phyloP scores from a whole-genome alignment of 2,888 invertebrate genomes.

The Melieria picta region DNA sequence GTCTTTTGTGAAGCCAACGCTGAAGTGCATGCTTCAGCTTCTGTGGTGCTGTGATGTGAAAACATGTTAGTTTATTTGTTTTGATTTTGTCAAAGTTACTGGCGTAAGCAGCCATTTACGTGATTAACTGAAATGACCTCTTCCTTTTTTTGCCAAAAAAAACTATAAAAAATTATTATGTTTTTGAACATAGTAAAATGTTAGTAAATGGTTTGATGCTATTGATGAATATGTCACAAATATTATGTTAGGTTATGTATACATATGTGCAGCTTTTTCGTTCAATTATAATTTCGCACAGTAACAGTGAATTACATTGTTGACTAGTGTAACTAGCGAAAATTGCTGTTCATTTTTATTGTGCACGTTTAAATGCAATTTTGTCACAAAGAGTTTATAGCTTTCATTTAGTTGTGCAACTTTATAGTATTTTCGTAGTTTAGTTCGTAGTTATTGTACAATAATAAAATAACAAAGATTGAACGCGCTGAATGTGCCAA shows the following conservation, averaged over 20 bases:
- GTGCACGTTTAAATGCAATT: conserved; percentile 15
- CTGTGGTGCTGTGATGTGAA: conserved; percentile 26
- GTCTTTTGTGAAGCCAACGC: not conserved
- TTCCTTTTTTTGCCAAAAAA: too few species aligned
- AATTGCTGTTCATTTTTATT: not conserved
- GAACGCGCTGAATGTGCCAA: too few species aligned
- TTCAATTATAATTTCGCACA: too few species aligned
- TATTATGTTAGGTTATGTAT: too few species aligned
- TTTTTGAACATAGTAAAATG: too few species aligned
- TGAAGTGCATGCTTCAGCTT: not conserved
- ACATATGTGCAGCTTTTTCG: too few species aligned
- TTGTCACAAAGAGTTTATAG: conserved; percentile 38
- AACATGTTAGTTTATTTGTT: conserved; percentile 13
- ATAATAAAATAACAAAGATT: too few species aligned
- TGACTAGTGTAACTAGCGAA: too few species aligned
- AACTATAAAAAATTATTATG: too few species aligned
- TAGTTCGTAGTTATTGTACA: not conserved
- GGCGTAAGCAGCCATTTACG: conserved; percentile 49
- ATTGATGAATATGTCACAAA: too few species aligned
- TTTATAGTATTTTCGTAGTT: conserved; percentile 24
- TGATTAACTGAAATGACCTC: conserved; percentile 20
- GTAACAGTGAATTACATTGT: too few species aligned
- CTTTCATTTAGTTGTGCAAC: conserved; percentile 27
- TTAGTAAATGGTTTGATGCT: too few species aligned
- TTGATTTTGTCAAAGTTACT: conserved; percentile 17